Conservation (phyloP, 2,888 invertebrate genomes). For the Scaeva pyrastri region DNA sequence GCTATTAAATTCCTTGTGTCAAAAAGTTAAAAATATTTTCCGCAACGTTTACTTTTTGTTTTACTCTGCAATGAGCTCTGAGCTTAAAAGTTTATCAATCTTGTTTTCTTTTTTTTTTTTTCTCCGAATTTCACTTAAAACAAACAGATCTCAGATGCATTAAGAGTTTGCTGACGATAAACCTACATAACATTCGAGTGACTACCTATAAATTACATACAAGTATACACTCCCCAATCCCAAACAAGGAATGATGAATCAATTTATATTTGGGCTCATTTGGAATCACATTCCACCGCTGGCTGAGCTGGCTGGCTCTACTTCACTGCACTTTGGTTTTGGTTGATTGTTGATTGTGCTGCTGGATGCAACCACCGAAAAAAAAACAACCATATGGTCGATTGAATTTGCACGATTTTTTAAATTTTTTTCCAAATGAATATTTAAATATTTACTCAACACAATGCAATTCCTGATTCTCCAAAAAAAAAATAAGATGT, state of each 20-base stretch:
- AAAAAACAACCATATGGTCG: background rate
- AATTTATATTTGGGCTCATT: conserved; percentile 1
- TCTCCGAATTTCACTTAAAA: background rate
- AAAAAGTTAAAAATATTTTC: too few species aligned
- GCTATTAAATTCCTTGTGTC: too few species aligned
- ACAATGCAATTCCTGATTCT: conserved; percentile 39
- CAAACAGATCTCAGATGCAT: background rate
- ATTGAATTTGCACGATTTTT: conserved; percentile 46
- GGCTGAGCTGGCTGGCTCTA: too few species aligned
- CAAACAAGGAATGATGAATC: conserved; percentile 9
- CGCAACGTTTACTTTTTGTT: too few species aligned
- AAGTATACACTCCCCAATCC: too few species aligned
- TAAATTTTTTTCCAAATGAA: conserved; percentile 51
- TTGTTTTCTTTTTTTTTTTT: too few species aligned
- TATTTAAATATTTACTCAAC: conserved; percentile 60
- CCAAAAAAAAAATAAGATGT: background rate
- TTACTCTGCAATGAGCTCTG: too few species aligned
- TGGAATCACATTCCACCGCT: background rate
- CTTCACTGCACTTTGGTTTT: background rate
- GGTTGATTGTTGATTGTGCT: background rate
- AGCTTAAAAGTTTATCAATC: too few species aligned
- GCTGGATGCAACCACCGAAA: background rate
- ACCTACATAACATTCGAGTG: background rate
- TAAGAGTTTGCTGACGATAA: background rate
- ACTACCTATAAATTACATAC: too few species aligned